Evolutionary conservation across 2,113 vertebrate genomes (phyloP), one percentile per base, ranked within the genome.

Genomic region (Brienomyrus longianalis): DNA sequence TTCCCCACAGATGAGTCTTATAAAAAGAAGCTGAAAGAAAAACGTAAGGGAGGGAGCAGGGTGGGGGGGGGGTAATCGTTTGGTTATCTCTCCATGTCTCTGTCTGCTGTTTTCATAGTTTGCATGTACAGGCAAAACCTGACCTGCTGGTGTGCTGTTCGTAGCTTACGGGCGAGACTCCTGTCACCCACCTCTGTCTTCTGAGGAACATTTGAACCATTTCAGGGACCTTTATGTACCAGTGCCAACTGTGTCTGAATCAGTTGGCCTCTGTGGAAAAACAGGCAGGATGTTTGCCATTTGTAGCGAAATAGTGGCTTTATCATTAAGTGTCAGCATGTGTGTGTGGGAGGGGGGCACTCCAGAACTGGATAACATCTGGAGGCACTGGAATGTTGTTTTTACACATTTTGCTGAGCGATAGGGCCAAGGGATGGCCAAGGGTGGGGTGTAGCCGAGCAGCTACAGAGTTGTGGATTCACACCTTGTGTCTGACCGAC

Each of bases 1-100:
- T 98, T 95, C 97, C 92, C 94, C 93, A 95, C 97, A 98, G 98
- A 98, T 95, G 98, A 98, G 96, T 97, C 96, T 95, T 97, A 97
- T 97, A 99, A 97, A 97, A 97, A 97, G 97, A 99, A 97, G 97
- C 97, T 99, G 93, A 99, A 98, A 97, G 98, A 99, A 92, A 99
- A 99, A 98, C 97, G 98, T 99, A 99, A 99, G 98, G 87, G 52
- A 99, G 98, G 87, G 52, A 35, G 35, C 8, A 39, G 84, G 86
- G 31, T 21, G 31, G 27, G 56, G 23, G 56, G 0, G 23, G 56
- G 35, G 52, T 31, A 1, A 31, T 15, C 21, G 2, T 47, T 23
- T 11, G 43, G 52, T 88, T 91, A 89, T 93, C 86, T 92, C 56
- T 93, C n/a, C 47, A 11, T 86, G 59, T 88, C 62, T 87, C 93